A percentile compares a stretch with the other conserved stretches of the same genome.
These are phyloP conservation scores for Julus scandinavius DNA, from an alignment of 2,888 invertebrate genomes.

Conservation along the genomic window DNA sequence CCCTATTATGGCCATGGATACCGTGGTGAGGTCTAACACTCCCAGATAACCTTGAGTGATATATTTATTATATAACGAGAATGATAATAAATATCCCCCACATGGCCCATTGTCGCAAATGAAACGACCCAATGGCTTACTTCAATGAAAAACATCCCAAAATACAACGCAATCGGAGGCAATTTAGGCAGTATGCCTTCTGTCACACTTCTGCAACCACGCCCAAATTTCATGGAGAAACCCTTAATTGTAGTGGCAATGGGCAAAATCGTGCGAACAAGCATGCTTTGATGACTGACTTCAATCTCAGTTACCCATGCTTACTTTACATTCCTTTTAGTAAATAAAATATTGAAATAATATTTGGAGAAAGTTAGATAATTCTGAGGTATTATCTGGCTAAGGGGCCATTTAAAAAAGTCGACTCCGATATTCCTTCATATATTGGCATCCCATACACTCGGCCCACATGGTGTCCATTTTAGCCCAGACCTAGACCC, in stretches of 20 bases:
- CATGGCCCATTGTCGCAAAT: conserved; percentile 16
- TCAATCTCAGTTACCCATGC: too few relatives aligned
- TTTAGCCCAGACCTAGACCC: too few relatives aligned
- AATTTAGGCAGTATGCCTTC: neutral
- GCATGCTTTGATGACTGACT: too few relatives aligned
- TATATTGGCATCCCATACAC: too few relatives aligned
- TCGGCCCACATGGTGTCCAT: too few relatives aligned
- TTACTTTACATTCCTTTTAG: too few relatives aligned
- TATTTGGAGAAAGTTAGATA: too few relatives aligned
- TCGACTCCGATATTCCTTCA: too few relatives aligned
- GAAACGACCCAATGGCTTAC: neutral
- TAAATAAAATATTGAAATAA: too few relatives aligned
- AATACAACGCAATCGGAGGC: neutral
- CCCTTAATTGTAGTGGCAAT: neutral
- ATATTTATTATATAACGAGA: conserved; percentile 24
- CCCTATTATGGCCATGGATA: neutral
- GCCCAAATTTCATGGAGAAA: neutral
- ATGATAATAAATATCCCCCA: neutral
- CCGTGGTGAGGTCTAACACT: neutral
- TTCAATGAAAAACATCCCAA: neutral
- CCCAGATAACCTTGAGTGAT: conserved; percentile 19
- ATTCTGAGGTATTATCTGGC: too few relatives aligned
- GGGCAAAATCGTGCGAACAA: neutral
- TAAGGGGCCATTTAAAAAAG: too few relatives aligned
- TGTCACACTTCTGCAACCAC: neutral